phyloP scores from a whole-genome alignment of 2,888 invertebrate species.

The Exocentrus adspersus region DNA sequence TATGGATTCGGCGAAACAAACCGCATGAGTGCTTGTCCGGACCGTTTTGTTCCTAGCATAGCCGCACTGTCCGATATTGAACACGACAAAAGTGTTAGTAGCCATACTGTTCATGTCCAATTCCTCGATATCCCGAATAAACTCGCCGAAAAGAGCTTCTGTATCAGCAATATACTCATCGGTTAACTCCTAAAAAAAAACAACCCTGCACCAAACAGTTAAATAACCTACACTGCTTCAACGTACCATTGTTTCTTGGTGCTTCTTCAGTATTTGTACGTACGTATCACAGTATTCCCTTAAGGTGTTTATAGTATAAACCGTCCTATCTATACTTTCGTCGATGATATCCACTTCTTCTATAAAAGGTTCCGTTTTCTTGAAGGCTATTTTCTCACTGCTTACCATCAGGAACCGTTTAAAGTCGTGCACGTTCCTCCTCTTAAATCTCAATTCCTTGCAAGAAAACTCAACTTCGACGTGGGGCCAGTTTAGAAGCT shows the following conservation, averaged over 20 bases:
- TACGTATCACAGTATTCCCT: conserved; percentile 33
- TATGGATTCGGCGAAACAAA: conserved; percentile 37
- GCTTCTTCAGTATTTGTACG: conserved; percentile 22
- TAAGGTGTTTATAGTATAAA: conserved; percentile 34
- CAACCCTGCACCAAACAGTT: too few species aligned
- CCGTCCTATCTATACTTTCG: conserved; percentile 26
- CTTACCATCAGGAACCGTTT: conserved; percentile 35
- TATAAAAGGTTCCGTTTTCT: conserved; percentile 30
- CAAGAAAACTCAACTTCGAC: conserved; percentile 35
- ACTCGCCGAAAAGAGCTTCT: conserved; percentile 31
- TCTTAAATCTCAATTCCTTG: conserved; percentile 35
- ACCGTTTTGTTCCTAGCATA: conserved; percentile 40
- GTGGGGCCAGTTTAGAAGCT: conserved; percentile 38
- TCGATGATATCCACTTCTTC: conserved; percentile 35
- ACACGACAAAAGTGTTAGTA: conserved; percentile 37
- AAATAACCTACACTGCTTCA: not conserved
- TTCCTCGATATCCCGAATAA: conserved; percentile 33
- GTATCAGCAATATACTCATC: conserved; percentile 22
- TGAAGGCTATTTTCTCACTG: conserved; percentile 32
- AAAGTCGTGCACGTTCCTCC: conserved; percentile 33
- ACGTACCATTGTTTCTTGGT: conserved; percentile 24
- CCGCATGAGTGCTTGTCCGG: conserved; percentile 31
- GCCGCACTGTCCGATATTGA: conserved; percentile 31
- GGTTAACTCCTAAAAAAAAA: conserved; percentile 24
- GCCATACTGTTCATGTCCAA: conserved; percentile 37